Evolutionary conservation across 2,113 vertebrate genomes (phyloP).

Genomic region (Sigmodon hispidus): DNA sequence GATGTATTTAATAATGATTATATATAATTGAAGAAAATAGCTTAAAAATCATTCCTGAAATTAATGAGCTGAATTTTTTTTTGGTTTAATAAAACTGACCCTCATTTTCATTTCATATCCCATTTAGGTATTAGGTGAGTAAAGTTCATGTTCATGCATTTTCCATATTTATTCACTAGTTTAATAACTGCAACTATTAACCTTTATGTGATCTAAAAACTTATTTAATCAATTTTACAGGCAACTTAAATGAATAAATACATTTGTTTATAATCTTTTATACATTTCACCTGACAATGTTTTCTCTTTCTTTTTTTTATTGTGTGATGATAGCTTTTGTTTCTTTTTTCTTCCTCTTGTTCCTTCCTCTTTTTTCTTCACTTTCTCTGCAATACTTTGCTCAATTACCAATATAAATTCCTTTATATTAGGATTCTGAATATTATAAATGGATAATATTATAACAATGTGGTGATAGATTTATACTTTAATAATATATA

Average conservation of each 20-base stretch:
- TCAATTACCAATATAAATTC: not conserved
- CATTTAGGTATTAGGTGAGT: slow-evolving; percentile 58
- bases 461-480: not conserved
- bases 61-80: slow-evolving; percentile 67
- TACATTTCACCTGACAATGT: not conserved
- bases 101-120: slow-evolving; percentile 69
- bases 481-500: not conserved
- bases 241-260: slow-evolving; percentile 57
- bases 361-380: fast-evolving
- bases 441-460: not conserved
- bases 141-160: not conserved
- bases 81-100: slow-evolving; percentile 1
- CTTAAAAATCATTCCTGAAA: slow-evolving; percentile 72
- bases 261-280: not conserved
- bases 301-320: not conserved
- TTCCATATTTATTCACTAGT: slow-evolving; percentile 2
- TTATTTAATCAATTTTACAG: slow-evolving; percentile 43
- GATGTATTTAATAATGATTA: slow-evolving; percentile 78
- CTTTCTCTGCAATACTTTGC: not conserved
- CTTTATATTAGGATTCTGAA: not conserved
- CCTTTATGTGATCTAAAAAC: slow-evolving; percentile 34
- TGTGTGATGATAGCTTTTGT: too few relatives aligned
- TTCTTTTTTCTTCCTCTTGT: fast-evolving
- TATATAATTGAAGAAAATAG: slow-evolving; percentile 71
- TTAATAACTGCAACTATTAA: slow-evolving; percentile 58